Conservation (phyloP, 2,113 vertebrate genomes). For the Steatornis caripensis region DNA sequence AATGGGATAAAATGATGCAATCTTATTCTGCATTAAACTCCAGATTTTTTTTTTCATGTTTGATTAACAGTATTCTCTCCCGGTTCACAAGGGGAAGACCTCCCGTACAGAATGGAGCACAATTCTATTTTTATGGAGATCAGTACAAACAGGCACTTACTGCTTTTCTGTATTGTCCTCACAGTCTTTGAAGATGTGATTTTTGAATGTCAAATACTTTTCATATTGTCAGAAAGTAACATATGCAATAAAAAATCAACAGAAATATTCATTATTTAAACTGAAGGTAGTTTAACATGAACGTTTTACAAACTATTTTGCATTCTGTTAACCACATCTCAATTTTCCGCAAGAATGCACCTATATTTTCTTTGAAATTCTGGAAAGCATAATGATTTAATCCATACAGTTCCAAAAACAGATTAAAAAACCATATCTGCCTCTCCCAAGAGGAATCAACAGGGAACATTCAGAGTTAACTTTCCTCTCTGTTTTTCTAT, state of each 20-base stretch:
- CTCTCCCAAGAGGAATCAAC: neutral
- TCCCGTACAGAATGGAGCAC: neutral
- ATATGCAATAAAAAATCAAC: neutral
- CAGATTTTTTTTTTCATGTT: neutral
- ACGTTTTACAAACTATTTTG: neutral
- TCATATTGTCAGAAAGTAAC: neutral
- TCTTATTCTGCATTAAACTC: neutral
- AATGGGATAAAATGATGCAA: neutral
- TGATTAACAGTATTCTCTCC: neutral
- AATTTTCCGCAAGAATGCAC: neutral
- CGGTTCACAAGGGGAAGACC: neutral
- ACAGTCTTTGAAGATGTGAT: neutral
- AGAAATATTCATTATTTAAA: neutral
- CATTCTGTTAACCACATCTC: neutral
- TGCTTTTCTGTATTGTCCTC: neutral
- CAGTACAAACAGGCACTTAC: neutral
- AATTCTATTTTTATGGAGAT: constrained; percentile 13
- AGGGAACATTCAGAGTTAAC: neutral
- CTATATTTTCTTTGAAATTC: neutral
- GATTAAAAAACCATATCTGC: neutral
- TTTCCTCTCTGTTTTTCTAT: neutral
- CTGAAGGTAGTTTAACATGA: neutral
- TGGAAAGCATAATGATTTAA: neutral
- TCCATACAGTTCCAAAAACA: neutral
- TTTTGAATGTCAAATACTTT: constrained; percentile 5